phyloP scores from a whole-genome alignment of 2,888 invertebrate species.

The Mellilla xanthometata region DNA sequence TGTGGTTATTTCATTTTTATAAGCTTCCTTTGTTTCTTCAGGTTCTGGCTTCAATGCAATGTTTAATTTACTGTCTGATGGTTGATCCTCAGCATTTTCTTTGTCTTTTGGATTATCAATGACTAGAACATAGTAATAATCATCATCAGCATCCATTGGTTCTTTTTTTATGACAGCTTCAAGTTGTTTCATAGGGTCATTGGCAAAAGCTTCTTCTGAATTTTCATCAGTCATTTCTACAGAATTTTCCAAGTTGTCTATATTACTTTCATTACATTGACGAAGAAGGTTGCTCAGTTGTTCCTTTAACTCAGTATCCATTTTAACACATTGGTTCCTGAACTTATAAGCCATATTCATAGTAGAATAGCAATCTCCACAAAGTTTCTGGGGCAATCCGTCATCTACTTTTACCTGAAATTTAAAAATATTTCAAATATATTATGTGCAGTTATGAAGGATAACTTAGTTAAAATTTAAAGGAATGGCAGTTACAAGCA shows the following conservation, averaged over 20 bases:
- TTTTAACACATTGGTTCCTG: constrained; percentile 69
- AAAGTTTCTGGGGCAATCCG: constrained; percentile 70
- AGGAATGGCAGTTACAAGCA: too few species aligned
- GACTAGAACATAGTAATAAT: constrained; percentile 73
- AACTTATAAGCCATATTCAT: constrained; percentile 70
- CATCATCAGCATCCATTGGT: constrained; percentile 71
- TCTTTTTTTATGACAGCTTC: constrained; percentile 68
- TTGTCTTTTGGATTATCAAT: constrained; percentile 58
- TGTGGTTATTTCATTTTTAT: too few species aligned
- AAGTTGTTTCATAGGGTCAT: constrained; percentile 65
- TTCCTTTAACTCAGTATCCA: constrained; percentile 65
- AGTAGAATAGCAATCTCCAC: constrained; percentile 57
- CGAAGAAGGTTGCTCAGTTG: constrained; percentile 54
- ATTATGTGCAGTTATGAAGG: too few species aligned
- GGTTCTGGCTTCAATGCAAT: constrained; percentile 19
- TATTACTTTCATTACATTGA: constrained; percentile 39
- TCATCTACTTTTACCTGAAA: constrained; percentile 70
- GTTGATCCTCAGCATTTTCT: constrained; percentile 10
- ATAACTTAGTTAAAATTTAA: too few species aligned
- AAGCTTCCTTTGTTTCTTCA: neutral
- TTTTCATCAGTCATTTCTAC: constrained; percentile 18
- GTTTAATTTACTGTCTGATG: neutral
- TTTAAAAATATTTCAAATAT: too few species aligned
- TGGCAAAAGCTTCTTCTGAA: constrained; percentile 49
- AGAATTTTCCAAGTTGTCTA: constrained; percentile 31